Conservation (phyloP, 2,888 invertebrate genomes). For the Latrodectus elegans region DNA sequence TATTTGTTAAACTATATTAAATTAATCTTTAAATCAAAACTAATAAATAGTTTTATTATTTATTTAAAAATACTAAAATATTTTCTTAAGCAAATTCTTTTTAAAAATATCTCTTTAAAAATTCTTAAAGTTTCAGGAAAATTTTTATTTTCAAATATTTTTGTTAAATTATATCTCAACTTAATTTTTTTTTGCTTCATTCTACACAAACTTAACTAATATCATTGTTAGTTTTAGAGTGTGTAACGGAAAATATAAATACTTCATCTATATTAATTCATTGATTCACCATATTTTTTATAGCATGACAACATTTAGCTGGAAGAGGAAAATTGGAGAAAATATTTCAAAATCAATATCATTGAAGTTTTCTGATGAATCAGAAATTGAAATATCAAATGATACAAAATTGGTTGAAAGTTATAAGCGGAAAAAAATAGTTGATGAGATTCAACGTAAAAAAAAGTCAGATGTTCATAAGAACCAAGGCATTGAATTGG, state of each 20-base stretch:
- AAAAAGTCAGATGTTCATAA: slow-evolving; percentile 37
- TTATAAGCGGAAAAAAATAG: slow-evolving; percentile 43
- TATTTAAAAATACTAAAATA: no score
- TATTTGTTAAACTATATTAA: no score
- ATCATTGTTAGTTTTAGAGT: no score
- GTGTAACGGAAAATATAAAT: neutral
- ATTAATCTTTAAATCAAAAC: no score
- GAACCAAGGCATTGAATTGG: slow-evolving; percentile 50
- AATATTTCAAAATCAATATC: slow-evolving; percentile 46
- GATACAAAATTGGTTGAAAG: slow-evolving; percentile 9
- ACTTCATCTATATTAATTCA: neutral
- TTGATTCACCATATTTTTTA: neutral
- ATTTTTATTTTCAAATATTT: no score
- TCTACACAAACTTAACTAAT: no score
- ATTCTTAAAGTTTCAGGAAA: no score
- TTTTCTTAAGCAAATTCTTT: no score
- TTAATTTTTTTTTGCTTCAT: no score
- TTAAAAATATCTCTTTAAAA: no score
- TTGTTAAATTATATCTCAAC: no score
- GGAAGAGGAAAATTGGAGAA: slow-evolving; percentile 65
- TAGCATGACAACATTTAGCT: slow-evolving; percentile 65
- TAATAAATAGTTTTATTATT: no score
- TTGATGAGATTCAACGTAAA: slow-evolving; percentile 27
- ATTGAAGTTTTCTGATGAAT: slow-evolving; percentile 22
- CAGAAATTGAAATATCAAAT: slow-evolving; percentile 8